phyloP scores from a whole-genome alignment of 2,888 invertebrate species.

The Drosophila subquinaria region DNA sequence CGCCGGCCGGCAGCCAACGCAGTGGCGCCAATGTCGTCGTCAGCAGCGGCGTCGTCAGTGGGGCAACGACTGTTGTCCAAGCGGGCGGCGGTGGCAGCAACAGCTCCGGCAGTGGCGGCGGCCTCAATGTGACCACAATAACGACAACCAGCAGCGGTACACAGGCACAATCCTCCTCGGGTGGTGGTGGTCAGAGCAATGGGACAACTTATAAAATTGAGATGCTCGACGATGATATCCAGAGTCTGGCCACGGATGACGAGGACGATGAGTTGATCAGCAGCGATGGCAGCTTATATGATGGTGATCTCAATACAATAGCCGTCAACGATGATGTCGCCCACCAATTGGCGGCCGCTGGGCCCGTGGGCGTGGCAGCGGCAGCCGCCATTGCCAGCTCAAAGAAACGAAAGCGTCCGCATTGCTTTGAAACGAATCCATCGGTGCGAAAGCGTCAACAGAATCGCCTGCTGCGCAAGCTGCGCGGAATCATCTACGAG shows the following conservation, averaged over 20 bases:
- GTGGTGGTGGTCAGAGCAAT: slow-evolving; percentile 62
- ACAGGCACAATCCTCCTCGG: slow-evolving; percentile 63
- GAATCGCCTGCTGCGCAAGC: slow-evolving; percentile 94
- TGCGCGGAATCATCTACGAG: slow-evolving; percentile 97
- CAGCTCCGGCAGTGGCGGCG: slow-evolving; percentile 47
- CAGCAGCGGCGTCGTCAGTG: slow-evolving; percentile 12
- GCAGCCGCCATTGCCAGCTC: slow-evolving; percentile 98
- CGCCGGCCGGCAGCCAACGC: slow-evolving; percentile 68
- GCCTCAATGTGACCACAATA: slow-evolving; percentile 84
- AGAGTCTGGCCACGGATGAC: slow-evolving; percentile 90
- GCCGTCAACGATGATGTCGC: slow-evolving; percentile 93
- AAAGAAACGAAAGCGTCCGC: slow-evolving; percentile 97
- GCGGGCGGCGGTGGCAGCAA: slow-evolving; percentile 48
- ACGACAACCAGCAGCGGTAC: slow-evolving; percentile 80
- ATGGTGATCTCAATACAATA: slow-evolving; percentile 92
- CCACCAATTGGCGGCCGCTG: slow-evolving; percentile 97
- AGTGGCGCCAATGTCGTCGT: slow-evolving; percentile 61
- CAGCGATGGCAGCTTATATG: slow-evolving; percentile 92
- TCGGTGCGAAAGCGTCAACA: slow-evolving; percentile 98
- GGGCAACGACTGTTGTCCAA: slow-evolving; percentile 65
- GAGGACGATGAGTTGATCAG: slow-evolving; percentile 95
- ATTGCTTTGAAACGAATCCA: slow-evolving; percentile 98
- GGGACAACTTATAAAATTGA: slow-evolving; percentile 89
- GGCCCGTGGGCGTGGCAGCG: slow-evolving; percentile 97
- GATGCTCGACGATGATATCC: slow-evolving; percentile 89